Base-by-base conservation (phyloP, 2,888 invertebrate genomes). In the Nyleta sp. region DNA sequence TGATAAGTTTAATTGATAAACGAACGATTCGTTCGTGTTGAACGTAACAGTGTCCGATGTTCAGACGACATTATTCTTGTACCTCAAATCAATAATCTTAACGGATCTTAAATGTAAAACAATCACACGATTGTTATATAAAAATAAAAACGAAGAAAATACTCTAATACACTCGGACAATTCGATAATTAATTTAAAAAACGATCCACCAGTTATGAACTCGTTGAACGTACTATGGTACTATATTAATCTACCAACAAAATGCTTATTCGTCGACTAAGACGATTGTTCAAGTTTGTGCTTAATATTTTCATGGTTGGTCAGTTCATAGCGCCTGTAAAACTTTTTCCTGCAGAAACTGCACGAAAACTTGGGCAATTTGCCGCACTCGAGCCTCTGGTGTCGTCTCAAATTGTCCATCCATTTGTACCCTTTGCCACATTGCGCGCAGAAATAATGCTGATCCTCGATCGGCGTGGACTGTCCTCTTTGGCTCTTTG, bases 241-340 rank as follows among this genome's bases (percentile, higher is more conserved):
- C n/a, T n/a, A 44, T 40, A 40, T 17, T 13, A 44, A 20, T 33
- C 8, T 15, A 35, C 6, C 6, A 53, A 40, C n/a, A 22, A 59
- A 44, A 17, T 7, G 15, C 17, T 59, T 22, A 20, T 22, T 38
- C 18, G 11, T 38, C 18, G 35, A 15, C 50, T 48, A 64, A 17
- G 5, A 20, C 18, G 7, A 17, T n/a, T 65, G 28, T 24, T 33
- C 46, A n/a, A 44, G 20, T 53, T 33, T 68, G 33, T 79, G 79
- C 15, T 79, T 79, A 5, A 72, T 15, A 22, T 74, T 85, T 24
- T 86, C 88, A 78, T 92, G 92, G 28, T 92, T 91, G 5, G 87
- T 91, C 22, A 92, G 83, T 80, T 91, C 91, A 81, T 92, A 92
- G 80, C 92, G 91, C 55, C 92, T 89, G 75, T 91, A 92, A 82